phyloP scores from a whole-genome alignment of 2,888 invertebrate genomes.

The Hofmannophila pseudospretella region DNA sequence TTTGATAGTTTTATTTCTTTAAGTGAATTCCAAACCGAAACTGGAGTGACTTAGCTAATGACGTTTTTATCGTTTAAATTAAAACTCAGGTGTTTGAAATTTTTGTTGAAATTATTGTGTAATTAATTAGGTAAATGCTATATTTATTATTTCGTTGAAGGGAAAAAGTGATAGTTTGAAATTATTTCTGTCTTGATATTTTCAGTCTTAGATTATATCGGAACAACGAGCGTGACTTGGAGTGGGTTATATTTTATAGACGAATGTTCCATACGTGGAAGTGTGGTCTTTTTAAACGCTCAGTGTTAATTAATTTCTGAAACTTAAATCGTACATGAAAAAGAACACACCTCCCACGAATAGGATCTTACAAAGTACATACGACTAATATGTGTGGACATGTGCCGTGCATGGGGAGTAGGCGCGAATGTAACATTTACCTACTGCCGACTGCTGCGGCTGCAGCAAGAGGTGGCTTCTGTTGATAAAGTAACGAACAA shows the following conservation, averaged over 20 bases:
- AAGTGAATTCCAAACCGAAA: constrained; percentile 71
- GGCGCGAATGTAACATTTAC: constrained; percentile 15
- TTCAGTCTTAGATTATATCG: constrained; percentile 52
- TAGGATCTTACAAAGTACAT: constrained; percentile 28
- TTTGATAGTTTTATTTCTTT: constrained; percentile 77
- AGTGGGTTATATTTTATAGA: constrained; percentile 47
- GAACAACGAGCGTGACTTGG: constrained; percentile 54
- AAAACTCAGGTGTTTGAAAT: constrained; percentile 69
- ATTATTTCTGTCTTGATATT: constrained; percentile 77
- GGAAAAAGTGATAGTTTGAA: constrained; percentile 67
- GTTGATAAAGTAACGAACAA: constrained; percentile 30
- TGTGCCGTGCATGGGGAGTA: constrained; percentile 40
- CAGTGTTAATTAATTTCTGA: constrained; percentile 14
- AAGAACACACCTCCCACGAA: constrained; percentile 31
- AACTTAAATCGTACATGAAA: constrained; percentile 3
- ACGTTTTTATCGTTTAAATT: constrained; percentile 64
- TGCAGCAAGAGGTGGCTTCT: constrained; percentile 4
- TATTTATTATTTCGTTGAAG: constrained; percentile 74
- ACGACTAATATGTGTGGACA: constrained; percentile 54
- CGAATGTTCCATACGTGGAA: constrained; percentile 33
- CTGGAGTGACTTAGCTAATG: constrained; percentile 71
- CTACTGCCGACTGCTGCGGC: constrained; percentile 12
- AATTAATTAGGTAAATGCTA: constrained; percentile 72
- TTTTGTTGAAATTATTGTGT: constrained; percentile 77
- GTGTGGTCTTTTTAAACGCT: constrained; percentile 26